These are phyloP conservation scores for Yponomeuta malinellus DNA, from an alignment of 2,888 invertebrate genomes.

Conservation along the genomic window DNA sequence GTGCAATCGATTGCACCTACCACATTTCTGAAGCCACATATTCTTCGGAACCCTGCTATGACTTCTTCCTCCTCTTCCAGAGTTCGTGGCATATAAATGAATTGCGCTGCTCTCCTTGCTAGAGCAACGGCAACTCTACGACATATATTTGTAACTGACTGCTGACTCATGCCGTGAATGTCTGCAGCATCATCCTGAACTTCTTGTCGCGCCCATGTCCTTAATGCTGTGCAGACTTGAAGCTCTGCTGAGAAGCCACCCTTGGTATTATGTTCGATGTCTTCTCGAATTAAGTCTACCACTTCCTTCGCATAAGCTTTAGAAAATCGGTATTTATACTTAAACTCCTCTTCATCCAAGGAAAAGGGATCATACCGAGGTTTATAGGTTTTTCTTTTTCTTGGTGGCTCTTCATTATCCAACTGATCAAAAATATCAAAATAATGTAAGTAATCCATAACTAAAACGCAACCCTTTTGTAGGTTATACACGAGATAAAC, in stretches of 20 bases:
- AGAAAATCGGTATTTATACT: conserved; percentile 15
- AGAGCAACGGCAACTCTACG: conserved; percentile 10
- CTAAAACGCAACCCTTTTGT: too few relatives aligned
- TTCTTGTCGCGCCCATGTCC: conserved; percentile 13
- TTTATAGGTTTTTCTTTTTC: too few relatives aligned
- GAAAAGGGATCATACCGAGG: too few relatives aligned
- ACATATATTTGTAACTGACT: conserved; percentile 1
- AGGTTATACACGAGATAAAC: too few relatives aligned
- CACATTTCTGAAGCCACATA: conserved; percentile 15
- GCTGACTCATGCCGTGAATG: conserved; percentile 15
- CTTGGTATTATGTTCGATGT: background rate
- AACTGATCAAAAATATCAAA: too few relatives aligned
- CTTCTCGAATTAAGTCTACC: background rate
- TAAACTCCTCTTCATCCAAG: background rate
- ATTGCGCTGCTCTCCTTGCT: background rate
- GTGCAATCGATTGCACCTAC: conserved; percentile 21
- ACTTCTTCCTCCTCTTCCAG: background rate
- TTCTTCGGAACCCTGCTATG: conserved; percentile 2
- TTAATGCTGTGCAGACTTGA: conserved; percentile 11
- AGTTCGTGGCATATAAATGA: conserved; percentile 13
- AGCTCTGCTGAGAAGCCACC: conserved; percentile 10
- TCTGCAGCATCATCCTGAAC: conserved; percentile 19
- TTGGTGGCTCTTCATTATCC: too few relatives aligned
- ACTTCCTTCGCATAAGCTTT: background rate
- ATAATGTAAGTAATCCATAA: too few relatives aligned